Evolutionary conservation across 2,888 invertebrate genomes (phyloP).

Genomic region (Tromatobia lineatoria): DNA sequence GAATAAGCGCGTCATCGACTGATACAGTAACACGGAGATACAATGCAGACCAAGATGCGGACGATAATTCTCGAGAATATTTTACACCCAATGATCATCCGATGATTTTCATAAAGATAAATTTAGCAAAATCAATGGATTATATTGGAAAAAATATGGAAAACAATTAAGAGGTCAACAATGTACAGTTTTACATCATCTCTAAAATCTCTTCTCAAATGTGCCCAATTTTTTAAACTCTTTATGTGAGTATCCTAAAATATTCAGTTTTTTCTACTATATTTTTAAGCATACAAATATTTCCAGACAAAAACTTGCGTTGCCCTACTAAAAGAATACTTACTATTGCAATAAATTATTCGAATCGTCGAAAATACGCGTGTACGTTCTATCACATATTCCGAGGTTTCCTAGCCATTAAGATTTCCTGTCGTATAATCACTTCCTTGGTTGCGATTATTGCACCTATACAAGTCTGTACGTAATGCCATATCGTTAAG

Average conservation of each 20-base stretch:
- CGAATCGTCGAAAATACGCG: conserved; percentile 9
- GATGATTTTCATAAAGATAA: too few relatives aligned
- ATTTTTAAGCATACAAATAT: not conserved
- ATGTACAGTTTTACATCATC: too few relatives aligned
- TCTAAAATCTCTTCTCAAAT: too few relatives aligned
- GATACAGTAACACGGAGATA: too few relatives aligned
- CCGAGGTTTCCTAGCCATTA: conserved; percentile 34
- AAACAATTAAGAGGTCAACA: too few relatives aligned
- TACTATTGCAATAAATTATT: not conserved
- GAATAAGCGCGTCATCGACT: not conserved
- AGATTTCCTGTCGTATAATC: conserved; percentile 53
- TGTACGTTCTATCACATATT: conserved; percentile 20
- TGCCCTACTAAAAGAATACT: not conserved
- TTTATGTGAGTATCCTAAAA: too few relatives aligned
- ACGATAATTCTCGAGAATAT: too few relatives aligned
- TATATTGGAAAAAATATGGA: too few relatives aligned
- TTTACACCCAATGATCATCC: too few relatives aligned
- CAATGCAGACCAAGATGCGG: too few relatives aligned
- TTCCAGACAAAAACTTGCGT: not conserved
- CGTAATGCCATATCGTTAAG: conserved; percentile 14
- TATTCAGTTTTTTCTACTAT: not conserved
- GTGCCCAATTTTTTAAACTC: too few relatives aligned
- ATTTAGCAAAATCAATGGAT: too few relatives aligned
- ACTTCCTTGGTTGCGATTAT: conserved; percentile 53
- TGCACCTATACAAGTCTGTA: not conserved